These are phyloP conservation scores for Brachirus orientalis DNA, from an alignment of 2,113 vertebrate genomes.

Conservation along the genomic window DNA sequence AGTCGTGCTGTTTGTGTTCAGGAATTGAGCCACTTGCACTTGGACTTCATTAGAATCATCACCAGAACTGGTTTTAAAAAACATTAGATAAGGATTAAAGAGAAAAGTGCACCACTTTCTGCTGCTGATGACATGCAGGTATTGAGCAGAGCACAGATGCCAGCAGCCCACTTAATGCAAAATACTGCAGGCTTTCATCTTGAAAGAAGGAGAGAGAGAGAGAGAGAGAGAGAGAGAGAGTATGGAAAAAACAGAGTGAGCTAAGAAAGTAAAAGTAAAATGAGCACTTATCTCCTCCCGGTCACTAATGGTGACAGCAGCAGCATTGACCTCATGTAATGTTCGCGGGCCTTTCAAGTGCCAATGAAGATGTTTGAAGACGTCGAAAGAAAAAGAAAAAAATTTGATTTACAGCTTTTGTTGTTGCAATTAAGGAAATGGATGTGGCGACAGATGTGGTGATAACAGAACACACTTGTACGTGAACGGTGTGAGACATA, in stretches of 20 bases:
- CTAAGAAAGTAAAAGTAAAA: not conserved
- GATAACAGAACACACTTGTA: too few relatives aligned
- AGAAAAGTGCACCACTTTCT: constrained; percentile 40
- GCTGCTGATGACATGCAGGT: constrained; percentile 20
- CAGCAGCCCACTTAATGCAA: constrained; percentile 62
- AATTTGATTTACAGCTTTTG: not conserved
- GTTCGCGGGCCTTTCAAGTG: not conserved
- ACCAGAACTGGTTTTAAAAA: constrained; percentile 32
- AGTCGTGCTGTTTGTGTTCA: not conserved
- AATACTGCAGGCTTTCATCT: constrained; percentile 62
- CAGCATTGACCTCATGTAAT: constrained; percentile 26
- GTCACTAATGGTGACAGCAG: constrained; percentile 60
- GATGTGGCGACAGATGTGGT: too few relatives aligned
- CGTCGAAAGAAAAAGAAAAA: not conserved
- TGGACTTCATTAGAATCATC: constrained; percentile 33
- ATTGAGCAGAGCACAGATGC: constrained; percentile 43
- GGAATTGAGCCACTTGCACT: constrained; percentile 15
- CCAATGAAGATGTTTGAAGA: too few relatives aligned
- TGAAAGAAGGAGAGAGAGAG: not conserved
- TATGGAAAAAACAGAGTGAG: not conserved
- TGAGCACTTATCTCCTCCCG: constrained; percentile 61
- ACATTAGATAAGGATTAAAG: constrained; percentile 48
- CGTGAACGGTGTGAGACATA: too few relatives aligned
- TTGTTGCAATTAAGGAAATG: not conserved
- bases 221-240: too few relatives aligned